Evolutionary conservation across 92 coral and sea anemone genomes (phyloP), one percentile per base, ranked within the genome.

Genomic region (Plumapathes pennacea): DNA sequence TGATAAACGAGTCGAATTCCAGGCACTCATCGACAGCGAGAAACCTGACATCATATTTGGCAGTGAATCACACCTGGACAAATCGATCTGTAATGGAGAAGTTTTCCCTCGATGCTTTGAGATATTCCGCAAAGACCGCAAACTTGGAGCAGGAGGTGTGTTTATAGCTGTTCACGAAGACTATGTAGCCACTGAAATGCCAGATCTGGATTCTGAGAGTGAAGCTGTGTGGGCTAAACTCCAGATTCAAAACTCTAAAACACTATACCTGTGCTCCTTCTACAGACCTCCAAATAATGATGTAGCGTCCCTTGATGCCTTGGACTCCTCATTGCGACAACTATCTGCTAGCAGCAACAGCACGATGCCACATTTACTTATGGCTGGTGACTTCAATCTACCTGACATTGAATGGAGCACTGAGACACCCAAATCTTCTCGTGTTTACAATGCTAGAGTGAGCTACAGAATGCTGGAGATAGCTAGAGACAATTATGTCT

Each of bases 221-320:
- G 77, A 61, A 72, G 27, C 32, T 29, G 51, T 72, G 2, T 72
- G 80, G 80, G 30, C 55, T n/a, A 60, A 40, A n/a, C 52, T 72
- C 4, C 39, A 62, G 21, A 34, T 49, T 26, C 62, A 38, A 48
- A 40, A 51, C 39, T 28, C 50, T n/a, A 72, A 50, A 28, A 39
- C 80, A 13, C 7, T 46, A 31, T 60, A 60, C 23, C 46, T 60
- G 5, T 34, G 71, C 17, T 45, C 70, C 32, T 54, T 37, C 44
- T 67, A 54, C 45, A 56, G 76, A 43, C 76, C 76, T 10, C 76
- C 76, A 17, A 32, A 62, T 24, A 60, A 43, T 33, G 48, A 63
- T 23, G 27, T 37, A 10, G 80, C 36, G 1, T 23, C 50, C 3
- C 40, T 72, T 9, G 39, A 36, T 34, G 62, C 58, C 14, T 14